Evolutionary conservation across 2,113 vertebrate genomes (phyloP), one percentile per base, ranked within the genome.

Genomic region (Nothobranchius furzeri): DNA sequence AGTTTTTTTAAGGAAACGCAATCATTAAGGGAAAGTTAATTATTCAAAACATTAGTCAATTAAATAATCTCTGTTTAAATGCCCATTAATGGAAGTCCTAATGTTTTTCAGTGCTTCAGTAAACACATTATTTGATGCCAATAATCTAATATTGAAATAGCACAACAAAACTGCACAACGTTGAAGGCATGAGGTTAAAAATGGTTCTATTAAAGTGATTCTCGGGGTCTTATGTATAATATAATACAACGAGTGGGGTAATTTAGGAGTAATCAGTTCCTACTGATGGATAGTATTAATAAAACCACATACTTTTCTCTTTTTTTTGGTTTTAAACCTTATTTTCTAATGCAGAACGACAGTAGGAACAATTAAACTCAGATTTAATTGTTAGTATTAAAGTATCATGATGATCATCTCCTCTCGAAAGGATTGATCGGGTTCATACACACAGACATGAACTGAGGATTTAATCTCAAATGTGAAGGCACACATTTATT

Each of bases 241-340:
- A 35, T 50, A 60, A 36, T 20, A 76, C 64, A 73, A 69, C 67
- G 60, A 69, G 54, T 0, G 17, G 36, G 71, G 63, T 62, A 68
- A 73, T 73, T 77, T 81, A 75, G 72, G 48, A 74, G 59, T 78
- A 58, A 83, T 76, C 50, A 63, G 69, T 47, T 66, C 67, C 20
- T 50, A 49, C 35, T 72, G 53, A 71, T 68, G 51, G 48, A 35
- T 64, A 68, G 10, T 12, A 64, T 46, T 53, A 84, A 69, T 42
- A 70, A 70, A 82, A 65, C 77, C 64, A 62, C 24, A 81, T 65
- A 64, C 76, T 65, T 64, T 73, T 36, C 42, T 10, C 0, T 47
- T 70, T 82, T 64, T 52, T 49, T 20, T 20, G 20, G 54, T 37
- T 63, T 62, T 43, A 69, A 75, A 75, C 68, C 63, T 14, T 68